Evolutionary conservation across 2,888 invertebrate genomes (phyloP).

Genomic region (Drosophila melanosoma): DNA sequence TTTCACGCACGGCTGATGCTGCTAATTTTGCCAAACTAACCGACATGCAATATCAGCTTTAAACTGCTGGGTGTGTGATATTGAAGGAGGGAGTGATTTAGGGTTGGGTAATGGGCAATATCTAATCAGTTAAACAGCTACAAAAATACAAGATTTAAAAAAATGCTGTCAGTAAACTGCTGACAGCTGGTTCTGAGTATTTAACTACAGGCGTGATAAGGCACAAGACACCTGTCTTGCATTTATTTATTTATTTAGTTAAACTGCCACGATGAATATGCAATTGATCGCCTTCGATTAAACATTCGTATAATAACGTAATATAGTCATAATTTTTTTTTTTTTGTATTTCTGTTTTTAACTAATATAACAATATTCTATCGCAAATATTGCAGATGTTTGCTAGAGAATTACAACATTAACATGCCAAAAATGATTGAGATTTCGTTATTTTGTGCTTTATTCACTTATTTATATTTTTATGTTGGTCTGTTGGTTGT

Average conservation of each 20-base stretch:
- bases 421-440: background rate
- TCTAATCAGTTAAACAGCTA: conserved; percentile 21
- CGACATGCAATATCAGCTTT: conserved; percentile 5
- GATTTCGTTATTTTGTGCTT: background rate
- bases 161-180: conserved; percentile 9
- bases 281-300: background rate
- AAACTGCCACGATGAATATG: background rate
- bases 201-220: conserved; percentile 24
- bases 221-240: conserved; percentile 7
- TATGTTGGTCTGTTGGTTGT: conserved; percentile 16
- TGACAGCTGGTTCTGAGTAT: conserved; percentile 17
- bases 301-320: background rate
- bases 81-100: background rate
- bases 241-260: background rate
- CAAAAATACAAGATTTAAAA: background rate
- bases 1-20: conserved; percentile 39
- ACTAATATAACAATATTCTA: background rate
- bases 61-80: too few species aligned
- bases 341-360: background rate
- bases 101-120: conserved; percentile 1
- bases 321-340: background rate
- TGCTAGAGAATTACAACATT: background rate
- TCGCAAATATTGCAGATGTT: background rate
- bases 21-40: conserved; percentile 12
- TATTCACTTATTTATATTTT: background rate